Base-by-base conservation (phyloP, 2,888 invertebrate species). In the Caenorhabditis sp. region DNA sequence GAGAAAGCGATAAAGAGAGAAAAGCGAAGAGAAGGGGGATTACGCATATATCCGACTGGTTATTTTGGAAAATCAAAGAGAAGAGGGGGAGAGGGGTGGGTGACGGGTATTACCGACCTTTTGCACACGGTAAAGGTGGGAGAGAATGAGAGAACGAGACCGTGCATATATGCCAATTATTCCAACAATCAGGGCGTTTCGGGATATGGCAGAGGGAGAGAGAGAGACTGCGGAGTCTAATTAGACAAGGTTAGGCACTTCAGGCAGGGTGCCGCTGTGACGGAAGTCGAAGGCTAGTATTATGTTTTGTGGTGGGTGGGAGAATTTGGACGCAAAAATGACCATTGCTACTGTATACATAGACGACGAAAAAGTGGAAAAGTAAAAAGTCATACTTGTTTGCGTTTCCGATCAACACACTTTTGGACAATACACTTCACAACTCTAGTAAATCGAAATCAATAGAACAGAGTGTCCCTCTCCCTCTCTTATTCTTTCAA, bases 101-200 rank as follows among this genome's bases (percentile, higher is more conserved):
- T 46, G n/a, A n/a, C n/a, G n/a, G 30, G 22, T 32, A 35, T 20
- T 24, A 53, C 53, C 39, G 55, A 55, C 52, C 62, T 62, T 56
- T 53, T 39, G 48, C 66, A 66, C 41, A 43, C 30, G 20, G 55
- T 53, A 45, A 56, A 46, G 17, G n/a, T 9, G 15, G 11, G 13
- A 37, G 45, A 55, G 27, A 30, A 27, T 45, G 32, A 43, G 22
- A 63, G 27, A 32, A 39, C n/a, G 32, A 17, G 22, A 37, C 39
- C 52, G 45, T 55, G 50, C 41, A 52, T 59, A 59, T 61, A 70
- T 70, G 70, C 70, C 70, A 56, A 72, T 72, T 72, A 72, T 50
- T 41, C 50, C 17, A 45, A 52, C 63, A 72, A 72, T 63, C 72
- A 72, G 72, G 55, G 62, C 72, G 72, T 72, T 72, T 72, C 72